Base-by-base conservation (phyloP, 2,797 vertebrate genomes). In the Rhynchotus rufescens region DNA sequence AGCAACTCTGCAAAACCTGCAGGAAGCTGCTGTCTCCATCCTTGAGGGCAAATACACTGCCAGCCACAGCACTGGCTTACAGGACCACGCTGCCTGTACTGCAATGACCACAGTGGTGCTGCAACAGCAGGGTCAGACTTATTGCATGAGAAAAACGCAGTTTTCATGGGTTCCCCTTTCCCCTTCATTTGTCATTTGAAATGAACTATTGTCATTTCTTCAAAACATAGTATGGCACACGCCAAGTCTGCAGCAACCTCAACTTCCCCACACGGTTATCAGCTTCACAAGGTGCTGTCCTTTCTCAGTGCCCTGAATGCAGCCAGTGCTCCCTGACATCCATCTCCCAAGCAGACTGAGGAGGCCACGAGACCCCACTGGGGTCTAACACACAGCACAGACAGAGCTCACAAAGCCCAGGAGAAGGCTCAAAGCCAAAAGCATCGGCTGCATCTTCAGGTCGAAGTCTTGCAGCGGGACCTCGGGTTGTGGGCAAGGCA, bases 71-170 rank as follows among this genome's bases (percentile, higher is more conserved):
- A 60, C 47, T 34, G 34, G 15, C 47, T 66, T 62, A 36, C 0
- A 20, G 61, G 30, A 47, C 36, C 21, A n/a, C 0, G 0, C 16
- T 59, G 49, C 34, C n/a, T 69, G 51, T 6, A 3, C 36, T 11
- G 14, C 23, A 23, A 7, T 2, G 9, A 67, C 52, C 34, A 30
- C 15, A 44, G 74, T 36, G 44, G 75, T 56, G 59, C 32, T 79
- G 71, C 25, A 74, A 66, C 59, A 40, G 30, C n/a, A 79, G 34
- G 15, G n/a, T 23, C 60, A 44, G 30, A 17, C 20, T 80, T 65
- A 42, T 52, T 1, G 8, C 11, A 49, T 0, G 0, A 20, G 32
- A 1, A 40, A 74, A 74, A 65, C 34, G 0, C 11, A 36, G n/a
- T n/a, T n/a, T n/a, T n/a, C n/a, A n/a, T n/a, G 19, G 76, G 40